Evolutionary conservation across 2,888 invertebrate species (phyloP), one percentile per base, ranked within the genome.

Genomic region (Branchellion lobata): DNA sequence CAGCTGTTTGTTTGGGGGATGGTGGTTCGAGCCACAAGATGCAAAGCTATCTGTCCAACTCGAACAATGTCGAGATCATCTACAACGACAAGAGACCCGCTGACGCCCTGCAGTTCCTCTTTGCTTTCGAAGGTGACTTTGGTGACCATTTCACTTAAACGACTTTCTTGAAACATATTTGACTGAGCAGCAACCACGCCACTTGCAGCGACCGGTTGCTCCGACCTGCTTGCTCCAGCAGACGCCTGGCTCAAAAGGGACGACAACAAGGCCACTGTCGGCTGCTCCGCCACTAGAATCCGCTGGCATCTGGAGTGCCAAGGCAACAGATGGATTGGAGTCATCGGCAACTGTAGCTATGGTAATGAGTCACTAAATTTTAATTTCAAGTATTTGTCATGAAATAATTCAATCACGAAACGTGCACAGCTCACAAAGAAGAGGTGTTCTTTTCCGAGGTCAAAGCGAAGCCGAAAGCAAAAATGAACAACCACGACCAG

Each of bases 281-380:
- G 81, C 24, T 81, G 81, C 36, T 73, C 80, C 53, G 47, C 77
- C 27, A 61, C 68, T 29, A 72, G 72, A 18, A 65, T 78, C 14
- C 68, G 73, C 36, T 81, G 81, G 81, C 78, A 68, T 0, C 31
- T 81, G 57, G 53, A 72, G 51, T 81, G 81, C 47, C 69, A 74
- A 11, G 79, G 73, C 21, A 74, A 75, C 71, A 51, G 68, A 51
- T 81, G 81, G 81, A 75, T 68, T 3, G 81, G 81, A 14, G 78
- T 78, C 57, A 36, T 79, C 24, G 79, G 80, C 1, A 81, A 81
- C 73, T 81, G 81, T 29, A 75, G 75, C 18, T 75, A 47, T 53
- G 75, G 75, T n/a, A n/a, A n/a, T 47, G 47, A 47, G 47, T 14
- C 8, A 47, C 11, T 14, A 14, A 14, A 14, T 5, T 18, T 14